Conservation (phyloP, 1,140 invertebrate species). For the Luehdorfia chinensis region DNA sequence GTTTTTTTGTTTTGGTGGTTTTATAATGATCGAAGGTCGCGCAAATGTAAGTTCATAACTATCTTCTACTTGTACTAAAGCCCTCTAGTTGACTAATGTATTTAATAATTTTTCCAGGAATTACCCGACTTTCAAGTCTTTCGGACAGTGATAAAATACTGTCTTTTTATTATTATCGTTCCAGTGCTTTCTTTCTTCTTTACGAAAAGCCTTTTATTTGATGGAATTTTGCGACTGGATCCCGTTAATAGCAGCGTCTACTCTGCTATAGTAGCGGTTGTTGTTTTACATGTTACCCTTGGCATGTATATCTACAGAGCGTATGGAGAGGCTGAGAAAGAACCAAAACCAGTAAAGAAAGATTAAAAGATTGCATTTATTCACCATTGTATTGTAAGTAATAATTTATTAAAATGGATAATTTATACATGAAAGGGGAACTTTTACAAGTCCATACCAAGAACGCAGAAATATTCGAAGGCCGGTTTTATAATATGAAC, state of each 20-base stretch:
- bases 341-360: constrained; percentile 61
- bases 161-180: constrained; percentile 80
- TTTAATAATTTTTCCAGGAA: constrained; percentile 75
- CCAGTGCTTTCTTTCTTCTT: constrained; percentile 80
- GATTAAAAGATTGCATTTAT: constrained; percentile 48
- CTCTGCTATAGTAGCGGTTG: constrained; percentile 83
- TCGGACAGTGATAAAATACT: constrained; percentile 80
- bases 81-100: too few relatives aligned
- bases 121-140: constrained; percentile 79
- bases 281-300: constrained; percentile 84
- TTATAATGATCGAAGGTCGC: constrained; percentile 75
- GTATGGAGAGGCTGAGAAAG: constrained; percentile 78
- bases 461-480: constrained; percentile 58
- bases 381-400: constrained; percentile 20
- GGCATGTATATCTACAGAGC: constrained; percentile 88
- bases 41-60: constrained; percentile 64
- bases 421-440: constrained; percentile 68
- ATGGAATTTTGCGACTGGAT: constrained; percentile 77
- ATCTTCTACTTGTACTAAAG: background rate
- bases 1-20: constrained; percentile 42
- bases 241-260: constrained; percentile 84
- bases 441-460: constrained; percentile 67
- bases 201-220: constrained; percentile 78
- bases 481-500: constrained; percentile 64
- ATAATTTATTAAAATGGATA: constrained; percentile 55